Base-by-base conservation (phyloP, 2,888 invertebrate genomes). In the Eupeodes latifasciatus region DNA sequence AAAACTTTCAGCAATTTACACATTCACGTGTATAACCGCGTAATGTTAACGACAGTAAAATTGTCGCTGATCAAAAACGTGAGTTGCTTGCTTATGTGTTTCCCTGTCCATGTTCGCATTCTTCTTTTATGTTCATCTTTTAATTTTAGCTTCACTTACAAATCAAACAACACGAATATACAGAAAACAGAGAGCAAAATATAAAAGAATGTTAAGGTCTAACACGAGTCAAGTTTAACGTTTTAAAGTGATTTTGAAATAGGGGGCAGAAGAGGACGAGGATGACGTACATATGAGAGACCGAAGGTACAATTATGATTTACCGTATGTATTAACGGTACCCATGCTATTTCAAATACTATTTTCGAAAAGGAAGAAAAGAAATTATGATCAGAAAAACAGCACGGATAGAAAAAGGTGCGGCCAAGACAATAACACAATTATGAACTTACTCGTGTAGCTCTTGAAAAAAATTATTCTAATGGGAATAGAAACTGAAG, bases 31-130 rank as follows among this genome's bases (percentile, higher is more conserved):
- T 53, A 55, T 16, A 34, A 69, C 69, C 40, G 40, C 69, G 69
- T 55, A 34, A 40, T 19, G 53, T 12, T 19, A 40, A 55, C 19
- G 53, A 55, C 51, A 19, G 6, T 69, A 36, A 55, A 4, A 40
- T 55, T 53, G 69, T 40, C 53, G 51, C 36, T 40, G 69, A 69
- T 53, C 53, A 53, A 14, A 72, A 72, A 72, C 72, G 57, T 72
- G 72, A 72, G n/a, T 27, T 59, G 72, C n/a, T 27, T 59, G 72
- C 57, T 72, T 19, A 72, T n/a, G 19, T 64, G 27, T 49, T 40
- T 40, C 7, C 16, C 19, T 57, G 61, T 5, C 7, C 64, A 16
- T 57, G 55, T 57, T 40, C 34, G 55, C 16, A 55, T 14, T 36
- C 11, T 44, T 53, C 10, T 53, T 53, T 53, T 11, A 40, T 57